These are phyloP conservation scores for Whitmania pigra DNA, from an alignment of 1,140 invertebrate species.

Conservation along the genomic window DNA sequence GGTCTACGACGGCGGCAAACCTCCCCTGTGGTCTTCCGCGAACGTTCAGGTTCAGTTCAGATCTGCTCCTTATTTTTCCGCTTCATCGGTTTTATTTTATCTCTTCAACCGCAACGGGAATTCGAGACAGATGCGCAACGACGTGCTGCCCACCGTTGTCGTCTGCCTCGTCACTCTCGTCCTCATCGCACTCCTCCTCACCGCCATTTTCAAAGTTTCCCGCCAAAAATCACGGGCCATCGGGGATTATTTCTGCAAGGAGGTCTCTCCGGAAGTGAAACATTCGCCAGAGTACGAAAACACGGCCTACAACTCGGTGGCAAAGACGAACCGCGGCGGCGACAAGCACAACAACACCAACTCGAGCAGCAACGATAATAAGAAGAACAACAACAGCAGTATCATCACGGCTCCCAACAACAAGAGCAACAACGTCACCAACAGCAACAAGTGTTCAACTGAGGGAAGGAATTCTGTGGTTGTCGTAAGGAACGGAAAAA, in stretches of 20 bases:
- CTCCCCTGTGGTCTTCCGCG: neutral
- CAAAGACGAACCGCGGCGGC: no score
- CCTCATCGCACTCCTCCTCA: conserved; percentile 8
- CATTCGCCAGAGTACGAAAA: no score
- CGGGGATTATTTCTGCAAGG: neutral
- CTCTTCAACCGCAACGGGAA: conserved; percentile 12
- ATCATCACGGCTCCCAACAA: neutral
- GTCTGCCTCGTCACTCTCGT: conserved; percentile 4
- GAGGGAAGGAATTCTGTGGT: neutral
- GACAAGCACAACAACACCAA: neutral
- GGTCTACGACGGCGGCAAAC: neutral
- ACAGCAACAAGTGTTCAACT: neutral
- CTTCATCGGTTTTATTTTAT: neutral
- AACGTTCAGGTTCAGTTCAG: conserved; percentile 5
- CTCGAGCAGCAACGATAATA: neutral
- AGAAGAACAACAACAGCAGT: neutral
- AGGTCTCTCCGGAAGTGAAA: no score
- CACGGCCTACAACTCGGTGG: no score
- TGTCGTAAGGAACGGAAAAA: neutral
- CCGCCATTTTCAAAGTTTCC: conserved; percentile 11
- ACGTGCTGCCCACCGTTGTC: conserved; percentile 6
- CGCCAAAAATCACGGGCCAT: neutral
- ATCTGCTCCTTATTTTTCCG: neutral
- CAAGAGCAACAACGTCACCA: conserved; percentile 4
- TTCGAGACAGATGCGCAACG: neutral